Conservation (phyloP, 1,140 invertebrate genomes). For the Sitobion miscanthi region DNA sequence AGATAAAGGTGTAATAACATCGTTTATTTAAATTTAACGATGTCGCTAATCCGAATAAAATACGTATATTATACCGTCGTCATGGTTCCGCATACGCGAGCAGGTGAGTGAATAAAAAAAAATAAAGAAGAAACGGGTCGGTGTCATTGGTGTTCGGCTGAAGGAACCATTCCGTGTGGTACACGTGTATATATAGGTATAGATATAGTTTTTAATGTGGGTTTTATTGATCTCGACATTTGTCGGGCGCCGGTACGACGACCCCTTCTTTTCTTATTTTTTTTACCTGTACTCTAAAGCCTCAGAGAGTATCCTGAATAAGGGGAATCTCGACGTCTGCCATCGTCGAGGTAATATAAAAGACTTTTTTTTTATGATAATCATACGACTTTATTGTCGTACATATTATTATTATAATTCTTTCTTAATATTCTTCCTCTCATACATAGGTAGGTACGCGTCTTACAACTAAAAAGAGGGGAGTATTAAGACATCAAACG, state of each 20-base stretch:
- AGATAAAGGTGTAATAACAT: not conserved
- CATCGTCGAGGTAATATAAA: not conserved
- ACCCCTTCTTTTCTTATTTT: conserved; percentile 45
- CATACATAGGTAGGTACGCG: not conserved
- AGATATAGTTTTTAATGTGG: conserved; percentile 56
- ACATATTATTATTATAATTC: not conserved
- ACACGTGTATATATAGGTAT: conserved; percentile 41
- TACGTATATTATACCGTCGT: conserved; percentile 13
- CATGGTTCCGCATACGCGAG: conserved; percentile 48
- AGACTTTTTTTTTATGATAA: not conserved
- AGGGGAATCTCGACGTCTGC: conserved; percentile 16
- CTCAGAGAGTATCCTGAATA: conserved; percentile 10
- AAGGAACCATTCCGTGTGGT: conserved; percentile 54
- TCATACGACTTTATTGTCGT: not conserved
- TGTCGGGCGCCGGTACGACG: conserved; percentile 53
- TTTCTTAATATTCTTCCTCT: not conserved
- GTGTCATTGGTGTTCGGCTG: conserved; percentile 51
- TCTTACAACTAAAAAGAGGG: not conserved
- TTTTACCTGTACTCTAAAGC: conserved; percentile 35
- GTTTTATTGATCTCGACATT: conserved; percentile 56
- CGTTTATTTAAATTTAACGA: conserved; percentile 18
- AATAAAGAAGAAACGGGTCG: conserved; percentile 37
- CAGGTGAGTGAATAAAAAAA: conserved; percentile 53
- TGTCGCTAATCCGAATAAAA: not conserved
- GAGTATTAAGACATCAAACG: not conserved